These are phyloP conservation scores for Chironomus tentans DNA, from an alignment of 2,888 invertebrate genomes.

Conservation along the genomic window DNA sequence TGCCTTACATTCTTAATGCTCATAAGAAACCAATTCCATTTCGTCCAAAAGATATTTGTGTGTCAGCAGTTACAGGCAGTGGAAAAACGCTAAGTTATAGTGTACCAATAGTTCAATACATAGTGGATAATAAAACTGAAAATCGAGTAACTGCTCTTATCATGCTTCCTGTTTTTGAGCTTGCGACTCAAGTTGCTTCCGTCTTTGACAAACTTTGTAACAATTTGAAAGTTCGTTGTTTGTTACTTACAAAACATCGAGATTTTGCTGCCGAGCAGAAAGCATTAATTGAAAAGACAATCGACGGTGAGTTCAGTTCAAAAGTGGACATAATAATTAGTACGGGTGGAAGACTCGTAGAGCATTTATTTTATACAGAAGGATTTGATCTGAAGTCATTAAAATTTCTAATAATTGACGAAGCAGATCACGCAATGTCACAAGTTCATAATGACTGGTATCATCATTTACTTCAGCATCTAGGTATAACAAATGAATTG, in stretches of 20 bases:
- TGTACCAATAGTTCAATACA: constrained; percentile 72
- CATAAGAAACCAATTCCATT: constrained; percentile 50
- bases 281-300: constrained; percentile 49
- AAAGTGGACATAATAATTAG: constrained; percentile 78
- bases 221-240: constrained; percentile 59
- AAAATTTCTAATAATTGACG: constrained; percentile 83
- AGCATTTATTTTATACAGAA: constrained; percentile 77
- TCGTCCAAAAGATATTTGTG: constrained; percentile 83
- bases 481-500: constrained; percentile 33
- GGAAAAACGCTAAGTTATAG: constrained; percentile 95
- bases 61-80: constrained; percentile 95
- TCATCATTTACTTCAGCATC: constrained; percentile 64
- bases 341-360: constrained; percentile 87
- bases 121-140: constrained; percentile 49
- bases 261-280: constrained; percentile 59
- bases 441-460: constrained; percentile 89
- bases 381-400: constrained; percentile 65
- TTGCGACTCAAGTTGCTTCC: constrained; percentile 80
- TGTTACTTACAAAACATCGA: constrained; percentile 58
- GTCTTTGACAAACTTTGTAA: constrained; percentile 66
- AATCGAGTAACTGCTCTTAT: constrained; percentile 70
- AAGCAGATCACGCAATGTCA: constrained; percentile 92
- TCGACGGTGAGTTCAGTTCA: constrained; percentile 37
- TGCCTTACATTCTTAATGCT: constrained; percentile 64
- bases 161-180: constrained; percentile 86